phyloP scores from a whole-genome alignment of 2,797 vertebrate species.

The Cuculus canorus region DNA sequence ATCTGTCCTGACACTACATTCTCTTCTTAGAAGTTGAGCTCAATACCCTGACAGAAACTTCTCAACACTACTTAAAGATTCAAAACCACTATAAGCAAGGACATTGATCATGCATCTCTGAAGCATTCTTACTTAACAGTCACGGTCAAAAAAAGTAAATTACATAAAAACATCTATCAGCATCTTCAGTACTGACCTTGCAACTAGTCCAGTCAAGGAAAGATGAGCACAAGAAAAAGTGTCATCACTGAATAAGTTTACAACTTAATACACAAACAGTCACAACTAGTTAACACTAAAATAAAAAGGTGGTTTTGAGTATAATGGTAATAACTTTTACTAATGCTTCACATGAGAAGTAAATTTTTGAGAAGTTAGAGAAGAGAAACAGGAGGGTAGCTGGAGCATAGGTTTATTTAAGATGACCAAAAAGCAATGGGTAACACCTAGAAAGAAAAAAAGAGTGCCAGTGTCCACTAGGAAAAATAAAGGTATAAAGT shows the following conservation, averaged over 20 bases:
- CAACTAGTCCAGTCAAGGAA: neutral
- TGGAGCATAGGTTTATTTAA: neutral
- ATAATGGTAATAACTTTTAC: neutral
- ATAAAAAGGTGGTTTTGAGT: neutral
- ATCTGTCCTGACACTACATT: neutral
- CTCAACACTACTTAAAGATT: neutral
- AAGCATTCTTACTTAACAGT: neutral
- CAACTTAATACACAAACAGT: neutral
- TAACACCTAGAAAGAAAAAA: neutral
- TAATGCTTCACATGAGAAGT: neutral
- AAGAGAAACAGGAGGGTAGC: neutral
- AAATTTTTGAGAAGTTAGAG: neutral
- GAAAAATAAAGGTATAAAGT: neutral
- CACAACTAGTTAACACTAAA: neutral
- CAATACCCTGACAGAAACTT: neutral
- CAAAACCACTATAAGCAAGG: neutral
- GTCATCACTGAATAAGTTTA: neutral
- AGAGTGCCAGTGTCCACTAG: neutral
- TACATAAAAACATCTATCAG: neutral
- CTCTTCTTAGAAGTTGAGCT: neutral
- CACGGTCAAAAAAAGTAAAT: neutral
- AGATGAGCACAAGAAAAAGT: neutral
- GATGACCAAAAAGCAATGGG: neutral
- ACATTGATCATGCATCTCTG: neutral
- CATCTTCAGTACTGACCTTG: neutral